Base-by-base conservation (phyloP, 2,113 vertebrate species). In the Ardeotis arabs region DNA sequence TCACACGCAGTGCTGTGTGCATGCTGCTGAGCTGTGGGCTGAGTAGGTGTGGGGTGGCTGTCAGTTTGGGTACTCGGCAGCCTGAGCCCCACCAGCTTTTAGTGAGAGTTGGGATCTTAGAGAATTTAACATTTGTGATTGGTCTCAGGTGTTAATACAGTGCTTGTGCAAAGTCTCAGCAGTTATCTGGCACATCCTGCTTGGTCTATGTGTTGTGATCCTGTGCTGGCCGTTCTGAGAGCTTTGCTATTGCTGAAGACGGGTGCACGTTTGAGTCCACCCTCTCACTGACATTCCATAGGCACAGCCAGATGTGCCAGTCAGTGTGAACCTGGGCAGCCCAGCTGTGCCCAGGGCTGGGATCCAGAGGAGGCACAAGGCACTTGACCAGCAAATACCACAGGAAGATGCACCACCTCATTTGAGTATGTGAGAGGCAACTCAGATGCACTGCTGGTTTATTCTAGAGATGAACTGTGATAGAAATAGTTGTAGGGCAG, bases 1-100 rank as follows among this genome's bases (percentile, higher is more conserved):
- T 68, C 2, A 1, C 44, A 45, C 6, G 13, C n/a, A 21, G 37
- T 9, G 24, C 66, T 3, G 0, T 72, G 35, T 37, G 41, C 33
- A 0, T 29, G 39, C 23, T 68, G 23, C 49, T 35, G 56, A 22
- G 22, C 62, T 23, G 24, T 56, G 78, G 72, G 20, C 39, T 74
- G 39, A 44, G 66, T 4, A 16, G 39, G 12, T 33, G 49, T n/a
- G 44, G 28, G 39, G 35, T 10, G 22, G 45, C 44, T 56, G 10
- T 35, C 39, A 22, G 20, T 21, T 64, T 59, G 47, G 50, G 21
- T 31, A 5, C 29, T 39, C 3, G 1, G n/a, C 45, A 49, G 23
- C 64, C 37, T 58, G 17, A 78, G 12, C 39, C 47, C 31, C 37
- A 28, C 12, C 33, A 60, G 33, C 28, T 74, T 68, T 68, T 24